phyloP scores from a whole-genome alignment of 2,797 vertebrate genomes.

The Poecilia velifera region DNA sequence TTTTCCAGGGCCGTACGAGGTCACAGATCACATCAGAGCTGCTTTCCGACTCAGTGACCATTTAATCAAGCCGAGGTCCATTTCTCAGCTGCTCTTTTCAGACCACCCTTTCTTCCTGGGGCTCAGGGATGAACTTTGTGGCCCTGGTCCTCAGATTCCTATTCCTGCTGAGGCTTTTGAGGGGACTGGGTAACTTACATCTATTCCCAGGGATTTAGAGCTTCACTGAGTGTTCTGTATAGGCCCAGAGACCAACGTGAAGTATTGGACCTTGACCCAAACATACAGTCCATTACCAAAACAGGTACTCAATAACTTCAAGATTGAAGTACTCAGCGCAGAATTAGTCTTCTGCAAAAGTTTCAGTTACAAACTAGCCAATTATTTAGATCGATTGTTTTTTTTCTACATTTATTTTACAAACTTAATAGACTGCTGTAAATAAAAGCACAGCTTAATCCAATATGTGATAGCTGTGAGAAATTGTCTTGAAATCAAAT shows the following conservation, averaged over 20 bases:
- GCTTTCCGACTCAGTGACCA: slow-evolving; percentile 92
- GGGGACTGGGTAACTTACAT: slow-evolving; percentile 74
- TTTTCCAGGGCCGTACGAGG: slow-evolving; percentile 75
- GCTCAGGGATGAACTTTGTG: slow-evolving; percentile 84
- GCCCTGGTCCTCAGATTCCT: slow-evolving; percentile 76
- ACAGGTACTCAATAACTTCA: slow-evolving; percentile 27
- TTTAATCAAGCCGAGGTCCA: slow-evolving; percentile 93
- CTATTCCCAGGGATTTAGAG: slow-evolving; percentile 76
- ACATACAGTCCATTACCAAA: slow-evolving; percentile 28
- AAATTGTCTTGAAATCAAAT: background rate
- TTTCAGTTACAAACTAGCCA: background rate
- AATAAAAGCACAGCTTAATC: background rate
- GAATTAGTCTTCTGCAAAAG: background rate
- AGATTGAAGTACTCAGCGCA: slow-evolving; percentile 29
- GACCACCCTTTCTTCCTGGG: slow-evolving; percentile 82
- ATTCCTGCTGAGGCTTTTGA: slow-evolving; percentile 75
- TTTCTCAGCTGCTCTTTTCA: slow-evolving; percentile 77
- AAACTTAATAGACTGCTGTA: background rate
- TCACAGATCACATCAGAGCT: slow-evolving; percentile 89
- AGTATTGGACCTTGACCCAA: slow-evolving; percentile 57
- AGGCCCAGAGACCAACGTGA: slow-evolving; percentile 52
- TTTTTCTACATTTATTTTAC: background rate
- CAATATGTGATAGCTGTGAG: background rate
- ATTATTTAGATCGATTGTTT: background rate
- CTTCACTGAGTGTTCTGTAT: slow-evolving; percentile 74